Conservation (phyloP, 2,113 vertebrate genomes). For the Sphaerodactylus townsendi region DNA sequence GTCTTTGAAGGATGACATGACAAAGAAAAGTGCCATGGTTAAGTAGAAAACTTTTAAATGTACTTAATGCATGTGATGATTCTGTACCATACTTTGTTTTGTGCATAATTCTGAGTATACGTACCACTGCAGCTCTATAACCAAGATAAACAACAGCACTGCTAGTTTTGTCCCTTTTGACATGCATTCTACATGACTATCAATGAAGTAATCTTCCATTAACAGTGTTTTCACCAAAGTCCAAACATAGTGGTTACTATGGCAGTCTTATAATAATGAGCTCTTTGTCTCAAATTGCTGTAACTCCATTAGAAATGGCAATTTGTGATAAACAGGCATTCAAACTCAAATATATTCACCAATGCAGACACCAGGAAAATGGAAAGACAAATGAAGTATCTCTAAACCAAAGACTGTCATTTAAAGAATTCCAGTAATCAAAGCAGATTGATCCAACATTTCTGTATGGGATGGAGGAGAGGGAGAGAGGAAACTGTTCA, state of each 20-base stretch:
- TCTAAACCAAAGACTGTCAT: slow-evolving; percentile 10
- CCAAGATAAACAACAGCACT: slow-evolving; percentile 60
- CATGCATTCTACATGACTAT: slow-evolving; percentile 53
- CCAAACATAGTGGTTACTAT: slow-evolving; percentile 64
- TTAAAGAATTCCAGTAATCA: slow-evolving; percentile 31
- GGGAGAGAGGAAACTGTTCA: background rate
- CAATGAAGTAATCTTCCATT: slow-evolving; percentile 61
- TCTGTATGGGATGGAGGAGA: background rate
- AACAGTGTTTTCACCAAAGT: slow-evolving; percentile 65
- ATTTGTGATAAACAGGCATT: slow-evolving; percentile 58
- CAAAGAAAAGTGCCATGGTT: slow-evolving; percentile 57
- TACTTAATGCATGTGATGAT: slow-evolving; percentile 62
- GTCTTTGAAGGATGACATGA: slow-evolving; percentile 55
- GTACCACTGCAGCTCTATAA: slow-evolving; percentile 59
- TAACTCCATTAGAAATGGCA: slow-evolving; percentile 57
- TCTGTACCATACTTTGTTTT: slow-evolving; percentile 56
- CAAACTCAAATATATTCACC: slow-evolving; percentile 42
- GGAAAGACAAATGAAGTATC: slow-evolving; percentile 30
- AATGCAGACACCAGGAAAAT: slow-evolving; percentile 44
- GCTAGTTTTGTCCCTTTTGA: slow-evolving; percentile 64
- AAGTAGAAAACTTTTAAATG: slow-evolving; percentile 64
- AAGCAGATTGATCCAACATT: slow-evolving; percentile 22
- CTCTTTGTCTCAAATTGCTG: slow-evolving; percentile 67
- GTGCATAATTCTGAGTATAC: slow-evolving; percentile 37
- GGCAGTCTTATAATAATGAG: slow-evolving; percentile 60